phyloP scores from a whole-genome alignment of 2,888 invertebrate genomes.

The Sminthurides aquaticus region DNA sequence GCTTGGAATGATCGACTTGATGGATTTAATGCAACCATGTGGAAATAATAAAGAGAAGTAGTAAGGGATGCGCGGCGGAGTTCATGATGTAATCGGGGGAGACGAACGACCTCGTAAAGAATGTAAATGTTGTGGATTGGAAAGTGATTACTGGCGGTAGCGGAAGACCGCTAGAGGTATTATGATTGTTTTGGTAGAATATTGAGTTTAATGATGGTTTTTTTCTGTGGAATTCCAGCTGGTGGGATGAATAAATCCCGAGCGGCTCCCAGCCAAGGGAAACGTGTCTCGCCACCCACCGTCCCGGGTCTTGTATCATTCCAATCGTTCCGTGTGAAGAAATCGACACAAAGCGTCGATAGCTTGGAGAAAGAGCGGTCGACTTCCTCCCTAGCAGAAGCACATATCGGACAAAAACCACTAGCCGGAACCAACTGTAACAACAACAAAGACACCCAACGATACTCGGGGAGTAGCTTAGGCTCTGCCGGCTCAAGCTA shows the following conservation, averaged over 20 bases:
- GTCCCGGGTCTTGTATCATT: constrained; percentile 32
- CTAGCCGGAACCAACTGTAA: constrained; percentile 6
- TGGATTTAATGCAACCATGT: too few relatives aligned
- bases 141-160: not conserved
- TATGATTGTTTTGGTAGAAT: not conserved
- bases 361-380: not conserved
- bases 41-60: too few relatives aligned
- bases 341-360: constrained; percentile 21
- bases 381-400: not conserved
- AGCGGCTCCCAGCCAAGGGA: constrained; percentile 29
- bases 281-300: constrained; percentile 33
- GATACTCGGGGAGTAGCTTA: constrained; percentile 29
- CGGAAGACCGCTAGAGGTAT: not conserved
- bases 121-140: not conserved
- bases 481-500: constrained; percentile 30
- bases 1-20: too few relatives aligned
- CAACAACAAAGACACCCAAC: constrained; percentile 22
- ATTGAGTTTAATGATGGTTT: not conserved
- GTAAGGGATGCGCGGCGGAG: too few relatives aligned
- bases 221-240: not conserved
- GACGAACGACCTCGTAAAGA: too few relatives aligned
- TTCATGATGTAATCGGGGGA: too few relatives aligned
- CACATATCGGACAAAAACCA: constrained; percentile 4
- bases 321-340: constrained; percentile 36
- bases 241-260: constrained; percentile 40